Conservation (phyloP, 2,113 vertebrate genomes). For the Anoplopoma fimbria region DNA sequence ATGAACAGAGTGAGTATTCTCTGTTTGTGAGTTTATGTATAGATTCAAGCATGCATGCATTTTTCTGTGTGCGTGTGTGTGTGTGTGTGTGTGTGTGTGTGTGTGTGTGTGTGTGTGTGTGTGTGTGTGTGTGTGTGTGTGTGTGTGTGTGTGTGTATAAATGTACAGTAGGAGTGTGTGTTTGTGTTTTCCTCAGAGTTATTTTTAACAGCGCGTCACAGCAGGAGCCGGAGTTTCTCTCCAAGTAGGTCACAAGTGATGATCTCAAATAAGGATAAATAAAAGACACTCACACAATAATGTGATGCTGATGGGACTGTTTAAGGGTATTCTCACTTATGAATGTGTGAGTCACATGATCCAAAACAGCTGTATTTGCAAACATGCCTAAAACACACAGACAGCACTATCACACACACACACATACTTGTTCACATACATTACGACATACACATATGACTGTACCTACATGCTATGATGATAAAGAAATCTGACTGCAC, state of each 20-base stretch:
- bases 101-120: conserved; percentile 23
- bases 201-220: conserved; percentile 71
- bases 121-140: background rate
- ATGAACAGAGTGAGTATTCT: conserved; percentile 23
- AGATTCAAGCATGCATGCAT: conserved; percentile 13
- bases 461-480: background rate
- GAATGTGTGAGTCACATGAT: background rate
- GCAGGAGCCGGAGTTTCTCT: conserved; percentile 64
- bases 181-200: conserved; percentile 49
- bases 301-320: background rate
- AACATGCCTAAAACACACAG: background rate
- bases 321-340: background rate
- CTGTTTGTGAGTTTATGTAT: conserved; percentile 39
- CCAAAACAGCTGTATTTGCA: background rate
- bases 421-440: background rate
- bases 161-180: conserved; percentile 33
- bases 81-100: background rate
- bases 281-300: conserved; percentile 15
- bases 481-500: background rate
- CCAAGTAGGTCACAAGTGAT: conserved; percentile 77
- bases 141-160: background rate
- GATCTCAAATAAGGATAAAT: conserved; percentile 57
- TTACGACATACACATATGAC: background rate
- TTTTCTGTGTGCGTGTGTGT: background rate
- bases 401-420: background rate